These are phyloP conservation scores for Nannoperca australis DNA, from an alignment of 2,797 vertebrate genomes.

Conservation along the genomic window DNA sequence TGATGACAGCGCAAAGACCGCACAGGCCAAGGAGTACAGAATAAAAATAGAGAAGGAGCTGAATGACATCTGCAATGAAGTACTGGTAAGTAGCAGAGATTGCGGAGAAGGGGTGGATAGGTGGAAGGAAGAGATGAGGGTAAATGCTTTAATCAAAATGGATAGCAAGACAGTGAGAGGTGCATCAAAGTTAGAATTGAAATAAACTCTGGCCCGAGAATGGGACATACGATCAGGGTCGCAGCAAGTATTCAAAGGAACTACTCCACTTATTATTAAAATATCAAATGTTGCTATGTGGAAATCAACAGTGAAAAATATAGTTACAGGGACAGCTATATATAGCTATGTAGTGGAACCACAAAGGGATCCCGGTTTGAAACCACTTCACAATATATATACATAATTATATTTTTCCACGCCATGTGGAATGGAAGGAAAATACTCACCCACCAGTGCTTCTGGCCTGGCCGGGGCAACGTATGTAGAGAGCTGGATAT, in stretches of 20 bases:
- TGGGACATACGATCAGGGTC: neutral
- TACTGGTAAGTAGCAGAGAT: slow-evolving; percentile 90
- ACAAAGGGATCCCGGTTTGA: slow-evolving; percentile 2
- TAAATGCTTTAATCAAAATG: neutral
- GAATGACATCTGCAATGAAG: slow-evolving; percentile 93
- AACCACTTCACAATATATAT: neutral
- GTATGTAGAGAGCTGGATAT: neutral
- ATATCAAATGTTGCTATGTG: neutral
- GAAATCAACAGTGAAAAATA: slow-evolving; percentile 1
- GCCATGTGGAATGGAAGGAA: neutral
- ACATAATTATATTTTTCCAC: neutral
- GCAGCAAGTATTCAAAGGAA: neutral
- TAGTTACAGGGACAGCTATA: neutral
- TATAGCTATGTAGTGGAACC: neutral
- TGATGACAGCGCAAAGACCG: slow-evolving; percentile 85
- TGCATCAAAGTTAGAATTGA: neutral
- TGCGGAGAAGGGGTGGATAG: neutral
- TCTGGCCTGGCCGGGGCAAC: neutral
- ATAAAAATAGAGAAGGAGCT: slow-evolving; percentile 94
- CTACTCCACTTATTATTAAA: slow-evolving; percentile 1
- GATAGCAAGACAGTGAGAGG: neutral
- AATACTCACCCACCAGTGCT: neutral
- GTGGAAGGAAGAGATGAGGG: neutral
- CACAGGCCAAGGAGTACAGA: slow-evolving; percentile 90
- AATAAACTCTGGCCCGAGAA: neutral